Conservation (phyloP, 2,113 vertebrate species). For the Protobothrops mucrosquamatus region DNA sequence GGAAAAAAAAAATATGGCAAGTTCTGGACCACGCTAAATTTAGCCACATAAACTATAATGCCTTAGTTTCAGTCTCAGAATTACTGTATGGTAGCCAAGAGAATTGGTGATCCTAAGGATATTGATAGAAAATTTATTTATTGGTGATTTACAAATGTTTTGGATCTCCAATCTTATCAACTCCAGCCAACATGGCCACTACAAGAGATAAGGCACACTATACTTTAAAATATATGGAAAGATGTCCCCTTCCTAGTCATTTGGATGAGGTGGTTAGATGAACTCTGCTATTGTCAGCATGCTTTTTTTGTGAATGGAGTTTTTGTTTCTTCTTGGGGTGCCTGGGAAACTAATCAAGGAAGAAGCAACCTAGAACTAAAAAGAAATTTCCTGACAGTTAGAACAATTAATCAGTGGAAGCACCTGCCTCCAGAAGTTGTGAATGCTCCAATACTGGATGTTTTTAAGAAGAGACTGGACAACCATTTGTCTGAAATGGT, state of each 20-base stretch:
- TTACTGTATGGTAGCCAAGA: background rate
- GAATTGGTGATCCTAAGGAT: background rate
- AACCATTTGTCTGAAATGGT: too few species aligned
- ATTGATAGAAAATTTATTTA: background rate
- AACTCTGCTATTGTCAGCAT: background rate
- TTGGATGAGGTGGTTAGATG: background rate
- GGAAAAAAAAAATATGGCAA: background rate
- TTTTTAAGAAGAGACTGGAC: too few species aligned
- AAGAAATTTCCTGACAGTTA: too few species aligned
- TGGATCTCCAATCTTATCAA: background rate
- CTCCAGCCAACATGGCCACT: background rate
- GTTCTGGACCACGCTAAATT: background rate
- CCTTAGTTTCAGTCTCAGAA: background rate
- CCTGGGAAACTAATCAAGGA: background rate
- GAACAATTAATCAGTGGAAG: too few species aligned
- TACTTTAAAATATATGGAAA: background rate
- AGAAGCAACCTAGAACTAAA: too few species aligned
- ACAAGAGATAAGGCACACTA: background rate
- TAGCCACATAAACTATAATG: background rate
- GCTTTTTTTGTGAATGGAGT: background rate
- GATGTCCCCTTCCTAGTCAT: background rate
- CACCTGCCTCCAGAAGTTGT: too few species aligned
- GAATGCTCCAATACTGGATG: too few species aligned
- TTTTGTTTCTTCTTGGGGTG: background rate
- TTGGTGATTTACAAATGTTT: background rate